A percentile compares a stretch with the other conserved stretches of the same genome.
Evolutionary conservation across 2,113 vertebrate species (phyloP).

Genomic region (Willisornis vidua): DNA sequence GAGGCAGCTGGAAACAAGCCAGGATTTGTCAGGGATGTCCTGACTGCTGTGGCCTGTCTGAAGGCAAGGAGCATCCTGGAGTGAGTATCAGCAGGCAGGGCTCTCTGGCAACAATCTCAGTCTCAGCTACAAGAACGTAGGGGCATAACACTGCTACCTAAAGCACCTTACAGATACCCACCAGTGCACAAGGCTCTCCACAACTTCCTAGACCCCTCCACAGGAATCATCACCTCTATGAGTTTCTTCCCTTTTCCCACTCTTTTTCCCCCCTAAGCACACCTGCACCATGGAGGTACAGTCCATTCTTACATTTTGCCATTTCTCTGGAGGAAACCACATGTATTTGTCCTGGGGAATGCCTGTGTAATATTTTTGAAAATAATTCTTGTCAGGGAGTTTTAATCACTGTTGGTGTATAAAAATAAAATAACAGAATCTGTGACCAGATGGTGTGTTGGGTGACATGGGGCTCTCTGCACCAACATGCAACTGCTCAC

Average conservation of each 20-base stretch:
- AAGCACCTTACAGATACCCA: background rate
- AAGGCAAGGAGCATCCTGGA: background rate
- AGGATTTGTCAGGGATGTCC: background rate
- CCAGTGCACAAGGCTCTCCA: background rate
- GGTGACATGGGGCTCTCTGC: slow-evolving; percentile 46
- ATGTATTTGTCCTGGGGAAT: slow-evolving; percentile 33
- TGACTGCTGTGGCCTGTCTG: background rate
- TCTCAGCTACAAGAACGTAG: accelerated
- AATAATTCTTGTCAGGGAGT: slow-evolving; percentile 37
- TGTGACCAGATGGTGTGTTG: slow-evolving; percentile 68
- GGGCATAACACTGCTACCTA: background rate
- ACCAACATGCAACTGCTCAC: slow-evolving; percentile 6
- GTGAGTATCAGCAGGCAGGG: background rate
- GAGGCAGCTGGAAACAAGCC: background rate
- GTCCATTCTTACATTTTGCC: background rate
- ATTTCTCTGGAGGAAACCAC: background rate
- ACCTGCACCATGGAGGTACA: background rate
- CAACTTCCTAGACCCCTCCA: background rate
- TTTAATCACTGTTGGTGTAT: slow-evolving; percentile 62
- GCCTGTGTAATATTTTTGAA: slow-evolving; percentile 40
- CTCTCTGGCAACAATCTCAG: background rate
- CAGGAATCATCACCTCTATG: background rate
- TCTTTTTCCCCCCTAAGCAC: background rate
- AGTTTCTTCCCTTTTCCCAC: background rate
- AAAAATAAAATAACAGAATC: slow-evolving; percentile 72